Evolutionary conservation across 2,888 invertebrate genomes (phyloP).

Genomic region (Empis stercorea): DNA sequence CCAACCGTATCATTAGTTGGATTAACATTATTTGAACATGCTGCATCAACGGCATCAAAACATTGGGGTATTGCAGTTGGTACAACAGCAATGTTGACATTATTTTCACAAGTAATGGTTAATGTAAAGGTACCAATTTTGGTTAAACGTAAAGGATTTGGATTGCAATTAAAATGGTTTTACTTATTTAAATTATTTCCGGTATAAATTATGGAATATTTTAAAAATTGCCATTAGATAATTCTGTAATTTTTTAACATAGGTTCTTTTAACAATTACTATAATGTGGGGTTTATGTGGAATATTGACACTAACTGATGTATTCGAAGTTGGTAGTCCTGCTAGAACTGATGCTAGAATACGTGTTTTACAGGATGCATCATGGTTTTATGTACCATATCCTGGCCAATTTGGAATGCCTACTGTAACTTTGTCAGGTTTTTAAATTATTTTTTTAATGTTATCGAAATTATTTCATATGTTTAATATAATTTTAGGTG

Average conservation of each 20-base stretch:
- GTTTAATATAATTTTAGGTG: slow-evolving; percentile 37
- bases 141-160: slow-evolving; percentile 43
- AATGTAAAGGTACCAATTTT: slow-evolving; percentile 49
- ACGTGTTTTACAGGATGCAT: slow-evolving; percentile 54
- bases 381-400: slow-evolving; percentile 71
- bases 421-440: slow-evolving; percentile 46
- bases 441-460: background rate
- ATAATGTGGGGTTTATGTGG: slow-evolving; percentile 66
- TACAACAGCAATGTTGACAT: slow-evolving; percentile 58
- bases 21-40: slow-evolving; percentile 67
- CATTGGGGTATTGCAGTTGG: slow-evolving; percentile 74
- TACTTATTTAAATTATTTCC: slow-evolving; percentile 69
- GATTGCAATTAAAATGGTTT: slow-evolving; percentile 47
- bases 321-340: slow-evolving; percentile 51
- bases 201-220: slow-evolving; percentile 37
- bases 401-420: slow-evolving; percentile 73
- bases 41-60: slow-evolving; percentile 63
- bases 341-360: slow-evolving; percentile 62
- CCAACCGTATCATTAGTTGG: slow-evolving; percentile 77
- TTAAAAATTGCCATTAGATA: too few relatives aligned
- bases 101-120: slow-evolving; percentile 68
- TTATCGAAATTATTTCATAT: background rate
- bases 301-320: slow-evolving; percentile 50
- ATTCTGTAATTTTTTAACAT: slow-evolving; percentile 10
- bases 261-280: slow-evolving; percentile 62